Evolutionary conservation across 53 echinoderm and acorn worm genomes (phyloP), one percentile per base, ranked within the genome.

Genomic region (Paracentrotus lividus): DNA sequence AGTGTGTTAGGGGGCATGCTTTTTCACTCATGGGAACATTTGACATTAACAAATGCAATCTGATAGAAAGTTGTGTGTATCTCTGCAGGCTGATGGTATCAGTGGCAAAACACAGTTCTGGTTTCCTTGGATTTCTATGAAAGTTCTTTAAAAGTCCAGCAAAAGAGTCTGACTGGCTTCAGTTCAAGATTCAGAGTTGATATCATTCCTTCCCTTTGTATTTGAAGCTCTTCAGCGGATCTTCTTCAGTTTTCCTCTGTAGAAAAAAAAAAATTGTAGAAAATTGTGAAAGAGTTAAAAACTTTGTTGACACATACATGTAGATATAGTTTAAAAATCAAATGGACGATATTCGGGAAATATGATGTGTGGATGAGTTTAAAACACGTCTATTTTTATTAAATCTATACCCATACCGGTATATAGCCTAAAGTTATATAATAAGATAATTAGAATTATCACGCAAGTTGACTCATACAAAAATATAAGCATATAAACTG

Each of bases 151-250:
- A 8, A 38, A 16, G 72, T 40, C 40, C 40, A 67, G 36, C 20
- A 7, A 72, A 81, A 81, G 44, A 24, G 81, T 81, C 81, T 27
- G 47, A n/a, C n/a, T 43, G 77, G 43, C 42, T 42, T 77, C 77
- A 77, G 43, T 77, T 42, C n/a, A 4, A 81, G 1, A 81, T 81
- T 44, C 12, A 2, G 12, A 44, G n/a, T 26, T 12, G 47, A 44
- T 56, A 42, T 92, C 61, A 92, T 47, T 94, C 90, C 78, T 94
- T 89, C 33, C 90, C 92, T 55, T 96, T 96, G 89, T 93, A 98
- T 51, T 97, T 97, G 94, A 98, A 98, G 90, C 98, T 98, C 76
- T 98, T 97, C 92, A 98, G 78, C 5, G 98, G 98, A 76, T 98
- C 97, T 65, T 94, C 97, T 61, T 94, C 94, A 32, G 95, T 88